Percentiles rank a stretch among this genome's conserved stretches.
Evolutionary conservation across 2,113 vertebrate genomes (phyloP).

Genomic region (Chionis minor): DNA sequence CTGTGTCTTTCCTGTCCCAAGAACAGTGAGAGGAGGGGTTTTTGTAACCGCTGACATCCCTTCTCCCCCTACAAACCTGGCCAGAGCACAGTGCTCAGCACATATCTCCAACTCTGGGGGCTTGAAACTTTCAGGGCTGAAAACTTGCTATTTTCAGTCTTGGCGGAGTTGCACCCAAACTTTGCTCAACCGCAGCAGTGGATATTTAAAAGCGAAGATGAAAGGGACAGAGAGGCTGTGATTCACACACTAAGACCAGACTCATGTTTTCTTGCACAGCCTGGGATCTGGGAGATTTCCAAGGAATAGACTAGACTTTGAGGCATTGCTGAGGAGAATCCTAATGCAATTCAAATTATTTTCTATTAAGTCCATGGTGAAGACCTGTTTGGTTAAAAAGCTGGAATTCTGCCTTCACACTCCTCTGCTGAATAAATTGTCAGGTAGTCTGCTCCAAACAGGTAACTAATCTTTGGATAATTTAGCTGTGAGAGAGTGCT

Average conservation of each 20-base stretch:
- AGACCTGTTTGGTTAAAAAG: slow-evolving; percentile 14
- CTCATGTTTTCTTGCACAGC: background rate
- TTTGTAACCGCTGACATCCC: background rate
- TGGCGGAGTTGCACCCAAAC: background rate
- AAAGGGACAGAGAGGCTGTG: background rate
- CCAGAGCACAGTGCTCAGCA: background rate
- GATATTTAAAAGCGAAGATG: background rate
- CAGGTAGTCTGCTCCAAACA: background rate
- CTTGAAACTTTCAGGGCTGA: background rate
- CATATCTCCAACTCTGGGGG: background rate
- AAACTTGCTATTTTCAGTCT: background rate
- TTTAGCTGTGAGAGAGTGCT: slow-evolving; percentile 18
- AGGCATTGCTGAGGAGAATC: background rate
- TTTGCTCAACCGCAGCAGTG: background rate
- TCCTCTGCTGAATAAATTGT: slow-evolving; percentile 28
- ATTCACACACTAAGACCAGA: background rate
- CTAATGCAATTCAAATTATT: slow-evolving; percentile 17
- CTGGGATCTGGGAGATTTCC: background rate
- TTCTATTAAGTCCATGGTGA: background rate
- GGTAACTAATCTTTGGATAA: slow-evolving; percentile 48
- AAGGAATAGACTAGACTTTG: background rate
- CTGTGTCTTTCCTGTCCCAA: background rate
- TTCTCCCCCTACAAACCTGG: background rate
- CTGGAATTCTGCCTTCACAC: background rate
- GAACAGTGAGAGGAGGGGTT: background rate